Evolutionary conservation across 2,113 vertebrate species (phyloP), one percentile per base, ranked within the genome.

Genomic region (Misgurnus mizolepis): DNA sequence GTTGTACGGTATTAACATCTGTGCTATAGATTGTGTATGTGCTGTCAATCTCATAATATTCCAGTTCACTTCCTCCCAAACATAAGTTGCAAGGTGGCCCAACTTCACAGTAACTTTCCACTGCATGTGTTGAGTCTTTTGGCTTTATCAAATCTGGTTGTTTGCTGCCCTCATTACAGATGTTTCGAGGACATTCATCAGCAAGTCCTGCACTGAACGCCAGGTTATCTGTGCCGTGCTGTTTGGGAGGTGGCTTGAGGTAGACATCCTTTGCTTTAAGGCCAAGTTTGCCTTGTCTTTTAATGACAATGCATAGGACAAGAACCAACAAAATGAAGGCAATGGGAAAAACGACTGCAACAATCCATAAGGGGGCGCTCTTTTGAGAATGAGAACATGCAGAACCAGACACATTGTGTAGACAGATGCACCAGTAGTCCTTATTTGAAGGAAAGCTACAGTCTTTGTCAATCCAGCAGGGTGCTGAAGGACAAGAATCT

Each of bases 21-120:
- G 87, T 90, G 56, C 82, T 80, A 78, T 78, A 82, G 12, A 72
- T 71, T 84, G 87, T 89, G 7, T 84, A 90, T 43, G 88, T 82
- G 76, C 90, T 91, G 66, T 88, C 76, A 8, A 89, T 82, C 81
- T 93, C 91, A 65, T 89, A 90, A 80, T 92, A 90, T 34, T 92
- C 90, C 43, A 88, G 80, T 47, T 90, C 90, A 85, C 78, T 87
- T 18, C 81, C 73, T 27, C 43, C 60, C 67, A 17, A 69, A 39
- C 73, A 72, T 84, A 77, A 61, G 40, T 67, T 40, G 74, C 71
- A 34, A 55, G 78, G 67, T 8, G 61, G 61, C 1, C 79, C 17
- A 60, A 72, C 66, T 50, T 81, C 81, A 62, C n/a, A 60, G 73
- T 67, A 85, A 76, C 82, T 66, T 56, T 86, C 79, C 4, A 71